These are phyloP conservation scores for Ectemnius lituratus DNA, from an alignment of 2,888 invertebrate genomes.

Conservation along the genomic window DNA sequence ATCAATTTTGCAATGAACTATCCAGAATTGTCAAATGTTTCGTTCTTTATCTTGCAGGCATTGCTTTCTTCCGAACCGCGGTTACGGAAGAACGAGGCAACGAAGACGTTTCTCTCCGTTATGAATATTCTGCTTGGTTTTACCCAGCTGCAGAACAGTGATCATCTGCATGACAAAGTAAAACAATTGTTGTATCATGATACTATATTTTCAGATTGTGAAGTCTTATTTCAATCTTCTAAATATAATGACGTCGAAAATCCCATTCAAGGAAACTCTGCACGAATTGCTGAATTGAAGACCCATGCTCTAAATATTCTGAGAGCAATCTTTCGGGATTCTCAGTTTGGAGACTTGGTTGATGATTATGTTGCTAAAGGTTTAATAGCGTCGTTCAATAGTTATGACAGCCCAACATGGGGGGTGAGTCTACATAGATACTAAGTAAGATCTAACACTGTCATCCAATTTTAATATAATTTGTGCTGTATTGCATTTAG, in stretches of 20 bases:
- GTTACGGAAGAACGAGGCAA: conserved; percentile 79
- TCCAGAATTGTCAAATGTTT: neutral
- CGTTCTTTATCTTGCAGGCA: conserved; percentile 80
- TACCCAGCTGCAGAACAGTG: conserved; percentile 58
- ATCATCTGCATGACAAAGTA: conserved; percentile 41
- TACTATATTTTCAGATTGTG: conserved; percentile 61
- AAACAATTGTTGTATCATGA: conserved; percentile 61
- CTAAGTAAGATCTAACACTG: conserved; percentile 6
- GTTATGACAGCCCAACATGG: conserved; percentile 88
- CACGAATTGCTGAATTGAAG: conserved; percentile 78
- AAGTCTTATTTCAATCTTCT: conserved; percentile 38
- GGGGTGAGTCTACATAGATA: conserved; percentile 83
- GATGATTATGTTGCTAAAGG: conserved; percentile 85
- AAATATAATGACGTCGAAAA: conserved; percentile 38
- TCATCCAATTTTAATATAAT: too few relatives aligned
- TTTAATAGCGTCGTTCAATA: conserved; percentile 85
- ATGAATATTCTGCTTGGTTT: conserved; percentile 72
- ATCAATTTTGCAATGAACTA: neutral
- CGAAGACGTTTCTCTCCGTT: conserved; percentile 65
- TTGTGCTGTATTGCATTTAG: conserved; percentile 73
- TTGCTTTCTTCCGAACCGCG: conserved; percentile 87
- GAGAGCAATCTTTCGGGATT: conserved; percentile 88
- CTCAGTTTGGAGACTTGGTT: conserved; percentile 86
- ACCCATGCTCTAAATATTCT: conserved; percentile 93
- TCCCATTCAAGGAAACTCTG: conserved; percentile 9